Evolutionary conservation across 1,140 invertebrate species (phyloP).

Genomic region (Agrypnia vestita): DNA sequence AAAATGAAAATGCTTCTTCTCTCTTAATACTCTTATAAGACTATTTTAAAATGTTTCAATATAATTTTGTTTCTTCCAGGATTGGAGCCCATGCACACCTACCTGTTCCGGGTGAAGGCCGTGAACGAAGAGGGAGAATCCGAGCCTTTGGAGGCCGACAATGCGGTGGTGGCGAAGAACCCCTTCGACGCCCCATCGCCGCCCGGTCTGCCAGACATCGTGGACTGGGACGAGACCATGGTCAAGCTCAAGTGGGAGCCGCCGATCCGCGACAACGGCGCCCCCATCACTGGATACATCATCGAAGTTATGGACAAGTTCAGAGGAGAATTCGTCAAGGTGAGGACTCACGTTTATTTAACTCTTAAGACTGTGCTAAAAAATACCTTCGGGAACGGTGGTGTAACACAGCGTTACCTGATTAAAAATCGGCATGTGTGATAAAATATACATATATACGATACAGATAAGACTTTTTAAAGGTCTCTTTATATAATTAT

Average conservation of each 20-base stretch:
- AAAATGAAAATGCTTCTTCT: too few species aligned
- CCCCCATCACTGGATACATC: slow-evolving; percentile 95
- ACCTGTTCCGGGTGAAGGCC: slow-evolving; percentile 95
- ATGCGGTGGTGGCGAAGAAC: slow-evolving; percentile 94
- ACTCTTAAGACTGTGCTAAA: too few species aligned
- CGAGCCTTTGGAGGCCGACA: slow-evolving; percentile 91
- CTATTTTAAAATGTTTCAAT: too few species aligned
- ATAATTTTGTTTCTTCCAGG: slow-evolving; percentile 69
- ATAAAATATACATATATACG: too few species aligned
- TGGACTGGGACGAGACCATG: slow-evolving; percentile 94
- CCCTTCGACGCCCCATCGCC: slow-evolving; percentile 92
- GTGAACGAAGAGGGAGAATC: slow-evolving; percentile 97
- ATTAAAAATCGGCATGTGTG: too few species aligned
- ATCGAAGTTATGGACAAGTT: slow-evolving; percentile 81
- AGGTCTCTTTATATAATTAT: too few species aligned
- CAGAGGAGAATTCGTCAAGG: slow-evolving; percentile 75
- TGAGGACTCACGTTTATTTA: slow-evolving; percentile 46
- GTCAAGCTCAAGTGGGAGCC: slow-evolving; percentile 97
- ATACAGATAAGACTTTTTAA: too few species aligned
- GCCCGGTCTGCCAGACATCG: slow-evolving; percentile 93
- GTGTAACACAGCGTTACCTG: too few species aligned
- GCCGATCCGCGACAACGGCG: slow-evolving; percentile 95
- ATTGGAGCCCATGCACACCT: slow-evolving; percentile 92
- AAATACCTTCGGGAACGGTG: too few species aligned
- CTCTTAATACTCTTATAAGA: too few species aligned